phyloP scores from a whole-genome alignment of 2,888 invertebrate genomes.

The Omphaloscelis lunosa region DNA sequence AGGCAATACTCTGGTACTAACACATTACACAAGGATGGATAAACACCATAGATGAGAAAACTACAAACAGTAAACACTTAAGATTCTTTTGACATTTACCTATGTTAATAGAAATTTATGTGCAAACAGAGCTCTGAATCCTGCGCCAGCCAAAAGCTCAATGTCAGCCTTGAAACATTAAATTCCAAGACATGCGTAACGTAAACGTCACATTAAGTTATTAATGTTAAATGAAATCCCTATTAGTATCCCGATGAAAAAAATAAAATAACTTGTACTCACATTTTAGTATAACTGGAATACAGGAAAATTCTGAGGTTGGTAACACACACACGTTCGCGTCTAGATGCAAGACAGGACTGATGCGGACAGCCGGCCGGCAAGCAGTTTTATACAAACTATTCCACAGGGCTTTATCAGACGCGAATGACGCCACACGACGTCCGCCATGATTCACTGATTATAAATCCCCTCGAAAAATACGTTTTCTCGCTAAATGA shows the following conservation, averaged over 20 bases:
- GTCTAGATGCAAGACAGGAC: slow-evolving; percentile 30
- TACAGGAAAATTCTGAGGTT: slow-evolving; percentile 1
- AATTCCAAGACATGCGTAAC: background rate
- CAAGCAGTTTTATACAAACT: slow-evolving; percentile 61
- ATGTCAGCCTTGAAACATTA: slow-evolving; percentile 5
- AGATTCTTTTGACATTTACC: background rate
- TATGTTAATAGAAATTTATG: slow-evolving; percentile 7
- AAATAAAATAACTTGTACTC: slow-evolving; percentile 48
- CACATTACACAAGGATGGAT: background rate
- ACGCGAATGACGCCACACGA: slow-evolving; percentile 34
- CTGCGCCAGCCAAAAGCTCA: background rate
- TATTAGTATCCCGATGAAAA: background rate
- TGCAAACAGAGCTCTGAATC: background rate
- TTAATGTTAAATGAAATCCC: background rate
- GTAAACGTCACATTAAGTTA: background rate
- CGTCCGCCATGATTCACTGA: slow-evolving; percentile 55
- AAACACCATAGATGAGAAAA: slow-evolving; percentile 11
- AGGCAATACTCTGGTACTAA: slow-evolving; percentile 10
- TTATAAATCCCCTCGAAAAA: slow-evolving; percentile 37
- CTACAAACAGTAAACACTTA: slow-evolving; percentile 11
- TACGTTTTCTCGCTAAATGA: slow-evolving; percentile 31
- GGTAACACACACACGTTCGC: slow-evolving; percentile 30
- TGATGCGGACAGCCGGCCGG: slow-evolving; percentile 43
- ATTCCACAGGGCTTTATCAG: slow-evolving; percentile 50
- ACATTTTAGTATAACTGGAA: slow-evolving; percentile 39